Conservation (phyloP, 2,113 vertebrate species). For the Sterrhoptilus dennistouni region DNA sequence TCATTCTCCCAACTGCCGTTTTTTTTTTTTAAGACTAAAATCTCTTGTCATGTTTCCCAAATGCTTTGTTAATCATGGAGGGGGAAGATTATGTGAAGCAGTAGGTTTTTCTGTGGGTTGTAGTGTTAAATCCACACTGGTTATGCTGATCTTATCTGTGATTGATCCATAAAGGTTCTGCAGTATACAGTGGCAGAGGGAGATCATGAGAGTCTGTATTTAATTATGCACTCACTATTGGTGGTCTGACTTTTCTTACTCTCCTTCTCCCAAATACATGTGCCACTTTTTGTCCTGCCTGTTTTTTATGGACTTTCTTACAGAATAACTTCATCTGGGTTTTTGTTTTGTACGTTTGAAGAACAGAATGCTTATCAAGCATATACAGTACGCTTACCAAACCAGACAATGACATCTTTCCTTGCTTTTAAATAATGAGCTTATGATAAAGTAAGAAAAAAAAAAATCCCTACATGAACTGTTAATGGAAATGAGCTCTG, state of each 20-base stretch:
- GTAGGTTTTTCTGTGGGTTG: background rate
- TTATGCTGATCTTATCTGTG: background rate
- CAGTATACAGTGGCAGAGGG: background rate
- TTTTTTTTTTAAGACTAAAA: background rate
- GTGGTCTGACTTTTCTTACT: background rate
- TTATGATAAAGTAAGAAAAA: background rate
- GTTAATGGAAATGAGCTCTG: background rate
- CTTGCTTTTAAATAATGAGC: background rate
- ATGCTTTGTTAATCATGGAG: background rate
- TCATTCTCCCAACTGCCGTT: background rate
- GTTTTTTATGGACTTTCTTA: background rate
- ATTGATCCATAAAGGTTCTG: background rate
- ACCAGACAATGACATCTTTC: background rate
- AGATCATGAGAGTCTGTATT: background rate
- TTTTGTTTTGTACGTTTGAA: background rate
- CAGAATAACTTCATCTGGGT: rapidly evolving
- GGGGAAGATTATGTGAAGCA: background rate
- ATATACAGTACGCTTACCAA: background rate
- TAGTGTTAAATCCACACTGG: background rate
- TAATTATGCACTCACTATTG: background rate
- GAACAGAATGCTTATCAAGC: background rate
- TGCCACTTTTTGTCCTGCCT: background rate
- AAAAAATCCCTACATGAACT: background rate
- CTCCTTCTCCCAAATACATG: background rate
- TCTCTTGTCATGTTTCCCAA: background rate